Conservation (phyloP, 2,113 vertebrate species). For the Telmatochromis sp. region DNA sequence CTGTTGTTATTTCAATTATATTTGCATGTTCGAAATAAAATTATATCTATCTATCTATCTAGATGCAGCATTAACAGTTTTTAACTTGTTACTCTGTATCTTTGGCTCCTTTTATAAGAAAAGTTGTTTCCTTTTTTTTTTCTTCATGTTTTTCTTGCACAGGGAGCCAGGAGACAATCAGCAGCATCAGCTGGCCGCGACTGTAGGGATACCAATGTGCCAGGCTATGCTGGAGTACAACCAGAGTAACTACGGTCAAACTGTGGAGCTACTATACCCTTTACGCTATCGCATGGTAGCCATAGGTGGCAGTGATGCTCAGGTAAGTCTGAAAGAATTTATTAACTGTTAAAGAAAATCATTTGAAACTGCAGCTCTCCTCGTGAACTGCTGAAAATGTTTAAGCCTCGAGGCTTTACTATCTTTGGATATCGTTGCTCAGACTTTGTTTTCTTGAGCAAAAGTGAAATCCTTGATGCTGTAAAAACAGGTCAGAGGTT, state of each 20-base stretch:
- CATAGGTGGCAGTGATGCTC: conserved; percentile 89
- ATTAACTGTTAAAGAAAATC: neutral
- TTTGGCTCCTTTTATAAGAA: neutral
- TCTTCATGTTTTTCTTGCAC: neutral
- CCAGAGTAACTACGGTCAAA: conserved; percentile 72
- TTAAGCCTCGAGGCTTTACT: neutral
- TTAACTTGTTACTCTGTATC: neutral
- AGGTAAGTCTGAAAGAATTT: conserved; percentile 69
- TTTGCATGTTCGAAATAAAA: no score
- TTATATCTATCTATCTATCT: no score
- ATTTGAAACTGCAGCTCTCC: neutral
- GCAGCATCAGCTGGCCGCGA: conserved; percentile 71
- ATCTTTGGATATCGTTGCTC: neutral
- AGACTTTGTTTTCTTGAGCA: neutral
- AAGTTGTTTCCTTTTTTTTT: neutral
- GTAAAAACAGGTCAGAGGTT: conserved; percentile 1
- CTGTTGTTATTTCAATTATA: no score
- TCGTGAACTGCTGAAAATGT: neutral
- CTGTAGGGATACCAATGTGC: conserved; percentile 80
- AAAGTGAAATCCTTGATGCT: neutral
- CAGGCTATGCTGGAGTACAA: conserved; percentile 84
- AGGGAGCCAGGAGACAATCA: conserved; percentile 76
- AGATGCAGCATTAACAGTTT: neutral
- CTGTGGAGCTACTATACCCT: conserved; percentile 81
- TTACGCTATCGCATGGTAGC: conserved; percentile 74